A percentile compares a stretch with the other conserved stretches of the same genome.
Conservation (phyloP, 1,140 invertebrate species). For the Druon quercuslanigerum region DNA sequence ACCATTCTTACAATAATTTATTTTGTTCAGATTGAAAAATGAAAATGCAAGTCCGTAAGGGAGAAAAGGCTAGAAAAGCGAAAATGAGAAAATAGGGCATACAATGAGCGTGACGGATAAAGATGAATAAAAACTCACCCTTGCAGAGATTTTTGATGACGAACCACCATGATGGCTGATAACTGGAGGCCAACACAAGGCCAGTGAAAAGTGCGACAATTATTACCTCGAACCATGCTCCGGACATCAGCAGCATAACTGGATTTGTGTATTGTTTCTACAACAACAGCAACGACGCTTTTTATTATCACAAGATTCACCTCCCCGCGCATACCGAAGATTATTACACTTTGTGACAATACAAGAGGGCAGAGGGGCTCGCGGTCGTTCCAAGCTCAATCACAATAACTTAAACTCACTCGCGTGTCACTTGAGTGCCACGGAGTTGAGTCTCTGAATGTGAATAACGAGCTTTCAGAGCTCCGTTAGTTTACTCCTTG, state of each 20-base stretch:
- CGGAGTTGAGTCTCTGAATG: background rate
- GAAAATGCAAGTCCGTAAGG: background rate
- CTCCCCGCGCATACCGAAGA: slow-evolving; percentile 23
- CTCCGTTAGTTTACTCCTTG: slow-evolving; percentile 18
- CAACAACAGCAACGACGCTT: slow-evolving; percentile 20
- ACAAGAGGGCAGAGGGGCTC: background rate
- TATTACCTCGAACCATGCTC: slow-evolving; percentile 66
- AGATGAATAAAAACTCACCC: slow-evolving; percentile 26
- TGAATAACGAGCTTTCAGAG: slow-evolving; percentile 11
- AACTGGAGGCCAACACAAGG: slow-evolving; percentile 63
- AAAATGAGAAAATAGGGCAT: background rate
- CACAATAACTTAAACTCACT: slow-evolving; percentile 19
- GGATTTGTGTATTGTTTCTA: slow-evolving; percentile 7
- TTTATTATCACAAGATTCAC: slow-evolving; percentile 18
- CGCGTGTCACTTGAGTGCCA: slow-evolving; percentile 18
- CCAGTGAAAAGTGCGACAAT: slow-evolving; percentile 61
- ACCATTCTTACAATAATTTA: no score
- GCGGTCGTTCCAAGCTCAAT: background rate
- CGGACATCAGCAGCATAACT: slow-evolving; percentile 55
- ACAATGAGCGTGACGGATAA: background rate
- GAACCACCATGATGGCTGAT: slow-evolving; percentile 67
- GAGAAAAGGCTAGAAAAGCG: background rate
- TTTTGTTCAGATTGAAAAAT: no score
- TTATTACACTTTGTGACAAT: slow-evolving; percentile 11
- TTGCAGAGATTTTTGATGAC: slow-evolving; percentile 55